Evolutionary conservation across 30 jellyfish, hydroid and myxozoan genomes (phyloP).

Genomic region (Aurelia aurita): DNA sequence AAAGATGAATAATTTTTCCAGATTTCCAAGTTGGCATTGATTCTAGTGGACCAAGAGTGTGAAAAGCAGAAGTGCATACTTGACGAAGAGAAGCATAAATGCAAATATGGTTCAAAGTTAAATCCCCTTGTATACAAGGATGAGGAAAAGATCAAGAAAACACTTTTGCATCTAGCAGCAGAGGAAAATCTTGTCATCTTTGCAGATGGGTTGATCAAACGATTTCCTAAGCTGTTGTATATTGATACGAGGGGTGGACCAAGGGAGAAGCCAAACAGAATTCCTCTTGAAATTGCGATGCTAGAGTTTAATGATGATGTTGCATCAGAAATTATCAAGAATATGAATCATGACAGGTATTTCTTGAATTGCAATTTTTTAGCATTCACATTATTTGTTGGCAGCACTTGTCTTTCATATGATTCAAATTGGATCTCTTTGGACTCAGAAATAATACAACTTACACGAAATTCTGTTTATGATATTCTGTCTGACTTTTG

Average conservation of each 20-base stretch:
- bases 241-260: conserved; percentile 44
- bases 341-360: conserved; percentile 83
- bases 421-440: too few relatives aligned
- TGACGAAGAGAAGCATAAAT: conserved; percentile 15
- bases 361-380: too few relatives aligned
- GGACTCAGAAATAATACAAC: too few relatives aligned
- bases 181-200: conserved; percentile 57
- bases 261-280: background rate
- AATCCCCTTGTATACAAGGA: background rate
- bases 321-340: conserved; percentile 60
- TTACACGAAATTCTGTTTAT: too few relatives aligned
- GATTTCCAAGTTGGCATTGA: conserved; percentile 47
- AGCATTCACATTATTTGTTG: too few relatives aligned
- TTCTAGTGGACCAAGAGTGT: conserved; percentile 51
- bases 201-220: conserved; percentile 40
- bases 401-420: too few relatives aligned
- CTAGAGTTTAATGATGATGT: conserved; percentile 65
- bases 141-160: conserved; percentile 30
- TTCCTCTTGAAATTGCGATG: conserved; percentile 83
- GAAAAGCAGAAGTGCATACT: background rate
- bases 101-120: conserved; percentile 26
- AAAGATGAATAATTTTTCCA: background rate
- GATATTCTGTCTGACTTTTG: too few relatives aligned
- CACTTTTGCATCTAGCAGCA: conserved; percentile 88
- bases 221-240: conserved; percentile 68